phyloP scores from a whole-genome alignment of 2,113 vertebrate genomes.

The Bothrops jararaca region DNA sequence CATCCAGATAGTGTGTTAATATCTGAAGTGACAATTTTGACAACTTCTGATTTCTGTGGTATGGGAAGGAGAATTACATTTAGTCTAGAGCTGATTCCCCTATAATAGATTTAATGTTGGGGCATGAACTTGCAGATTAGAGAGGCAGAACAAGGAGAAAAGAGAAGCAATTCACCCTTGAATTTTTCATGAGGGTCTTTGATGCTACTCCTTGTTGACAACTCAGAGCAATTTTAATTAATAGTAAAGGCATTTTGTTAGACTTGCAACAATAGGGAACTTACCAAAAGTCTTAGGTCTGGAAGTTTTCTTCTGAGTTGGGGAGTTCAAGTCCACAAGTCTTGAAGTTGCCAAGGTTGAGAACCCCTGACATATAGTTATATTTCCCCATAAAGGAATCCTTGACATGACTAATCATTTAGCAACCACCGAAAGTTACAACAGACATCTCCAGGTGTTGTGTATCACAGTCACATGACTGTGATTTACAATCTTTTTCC shows the following conservation, averaged over 20 bases:
- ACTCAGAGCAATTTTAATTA: not conserved
- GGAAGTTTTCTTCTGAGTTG: not conserved
- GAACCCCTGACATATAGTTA: not conserved
- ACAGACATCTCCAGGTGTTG: no score
- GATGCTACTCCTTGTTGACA: not conserved
- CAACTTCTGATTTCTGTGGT: not conserved
- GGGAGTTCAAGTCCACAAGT: not conserved
- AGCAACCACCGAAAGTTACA: no score
- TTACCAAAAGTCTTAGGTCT: not conserved
- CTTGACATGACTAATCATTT: no score
- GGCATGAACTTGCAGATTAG: not conserved
- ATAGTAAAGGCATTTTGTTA: not conserved
- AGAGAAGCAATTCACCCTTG: not conserved
- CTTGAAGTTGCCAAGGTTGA: no score
- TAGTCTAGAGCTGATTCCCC: not conserved
- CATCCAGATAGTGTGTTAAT: no score
- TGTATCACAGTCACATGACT: no score
- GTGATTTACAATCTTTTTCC: no score
- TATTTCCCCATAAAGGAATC: not conserved
- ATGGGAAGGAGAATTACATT: not conserved
- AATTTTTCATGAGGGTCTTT: not conserved
- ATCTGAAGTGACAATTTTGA: no score
- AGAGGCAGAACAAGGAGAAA: no score
- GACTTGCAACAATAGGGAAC: not conserved
- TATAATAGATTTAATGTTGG: not conserved